These are phyloP conservation scores for Brevimyrus niger DNA, from an alignment of 2,113 vertebrate species.

Conservation along the genomic window DNA sequence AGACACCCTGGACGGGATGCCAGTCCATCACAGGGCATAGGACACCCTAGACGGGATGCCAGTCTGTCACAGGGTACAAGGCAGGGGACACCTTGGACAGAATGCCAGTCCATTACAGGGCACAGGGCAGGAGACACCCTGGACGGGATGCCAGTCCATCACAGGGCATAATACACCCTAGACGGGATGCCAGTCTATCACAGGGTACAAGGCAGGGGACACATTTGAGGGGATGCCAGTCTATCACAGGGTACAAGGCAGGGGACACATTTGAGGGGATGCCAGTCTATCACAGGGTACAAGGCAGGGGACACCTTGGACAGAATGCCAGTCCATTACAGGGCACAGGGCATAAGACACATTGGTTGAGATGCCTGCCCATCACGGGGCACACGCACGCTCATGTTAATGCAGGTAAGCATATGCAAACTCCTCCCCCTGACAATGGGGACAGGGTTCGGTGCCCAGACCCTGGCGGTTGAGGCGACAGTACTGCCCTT, in stretches of 20 bases:
- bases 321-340: neutral
- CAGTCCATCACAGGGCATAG: too few relatives aligned
- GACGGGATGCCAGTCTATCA: neutral
- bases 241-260: too few relatives aligned
- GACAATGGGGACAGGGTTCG: neutral
- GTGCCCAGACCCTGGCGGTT: neutral
- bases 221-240: too few relatives aligned
- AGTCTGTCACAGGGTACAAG: too few relatives aligned
- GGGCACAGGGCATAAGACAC: neutral
- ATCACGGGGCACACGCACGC: neutral
- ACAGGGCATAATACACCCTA: neutral
- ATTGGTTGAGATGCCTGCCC: too few relatives aligned
- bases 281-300: too few relatives aligned
- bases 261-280: too few relatives aligned
- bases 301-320: too few relatives aligned
- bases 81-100: neutral
- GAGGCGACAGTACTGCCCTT: neutral
- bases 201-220: neutral
- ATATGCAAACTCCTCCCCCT: neutral
- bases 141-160: too few relatives aligned
- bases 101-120: neutral
- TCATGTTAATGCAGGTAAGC: neutral
- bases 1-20: neutral
- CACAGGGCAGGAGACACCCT: too few relatives aligned
- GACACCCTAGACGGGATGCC: too few relatives aligned